phyloP scores from a whole-genome alignment of 2,113 vertebrate species.

The Lophotis ruficrista region DNA sequence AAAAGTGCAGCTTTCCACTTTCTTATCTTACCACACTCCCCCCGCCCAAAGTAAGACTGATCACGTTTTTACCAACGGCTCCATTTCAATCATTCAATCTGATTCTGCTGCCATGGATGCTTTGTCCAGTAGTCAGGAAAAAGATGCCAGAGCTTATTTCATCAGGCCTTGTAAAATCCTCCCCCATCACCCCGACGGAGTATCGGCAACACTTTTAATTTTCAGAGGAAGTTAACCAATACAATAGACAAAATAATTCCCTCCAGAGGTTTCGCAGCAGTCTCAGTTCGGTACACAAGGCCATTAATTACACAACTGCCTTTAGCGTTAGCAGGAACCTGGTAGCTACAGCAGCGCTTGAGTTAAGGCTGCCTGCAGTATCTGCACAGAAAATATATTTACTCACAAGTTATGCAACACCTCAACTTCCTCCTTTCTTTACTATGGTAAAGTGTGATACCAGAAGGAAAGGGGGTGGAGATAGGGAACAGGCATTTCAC shows the following conservation, averaged over 20 bases:
- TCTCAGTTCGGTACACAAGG: conserved; percentile 24
- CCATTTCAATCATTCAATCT: neutral
- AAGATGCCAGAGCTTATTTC: neutral
- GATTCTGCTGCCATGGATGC: neutral
- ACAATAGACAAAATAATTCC: conserved; percentile 16
- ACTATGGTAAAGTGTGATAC: neutral
- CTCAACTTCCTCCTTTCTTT: conserved; percentile 17
- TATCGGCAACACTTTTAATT: neutral
- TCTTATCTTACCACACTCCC: neutral
- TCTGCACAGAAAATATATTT: neutral
- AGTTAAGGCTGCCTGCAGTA: neutral
- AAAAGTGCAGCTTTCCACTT: neutral
- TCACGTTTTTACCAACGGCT: rapidly evolving
- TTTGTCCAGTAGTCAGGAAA: neutral
- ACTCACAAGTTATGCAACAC: conserved; percentile 20
- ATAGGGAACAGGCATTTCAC: neutral
- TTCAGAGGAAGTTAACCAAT: conserved; percentile 22
- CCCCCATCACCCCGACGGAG: neutral
- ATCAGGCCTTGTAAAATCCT: neutral
- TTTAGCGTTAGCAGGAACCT: neutral
- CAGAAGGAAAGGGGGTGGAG: neutral
- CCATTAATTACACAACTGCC: conserved; percentile 49
- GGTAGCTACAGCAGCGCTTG: neutral
- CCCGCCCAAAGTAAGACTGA: neutral
- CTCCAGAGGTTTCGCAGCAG: neutral